Evolutionary conservation across 2,113 vertebrate genomes (phyloP).

Genomic region (Eretmochelys imbricata): DNA sequence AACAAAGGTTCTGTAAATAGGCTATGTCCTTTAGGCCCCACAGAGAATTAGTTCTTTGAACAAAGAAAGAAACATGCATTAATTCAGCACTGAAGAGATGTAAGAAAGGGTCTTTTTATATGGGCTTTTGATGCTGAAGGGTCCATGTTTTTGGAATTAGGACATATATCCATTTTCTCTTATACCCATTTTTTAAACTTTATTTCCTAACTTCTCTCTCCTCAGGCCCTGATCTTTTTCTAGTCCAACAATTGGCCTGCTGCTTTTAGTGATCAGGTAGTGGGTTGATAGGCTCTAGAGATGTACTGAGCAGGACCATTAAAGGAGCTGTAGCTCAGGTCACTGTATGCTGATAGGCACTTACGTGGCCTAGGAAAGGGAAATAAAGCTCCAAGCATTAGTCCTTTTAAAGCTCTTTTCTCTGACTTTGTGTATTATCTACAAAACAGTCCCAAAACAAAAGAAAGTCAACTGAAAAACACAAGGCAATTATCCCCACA

Average conservation of each 20-base stretch:
- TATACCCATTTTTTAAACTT: background rate
- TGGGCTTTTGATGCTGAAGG: background rate
- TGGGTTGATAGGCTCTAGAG: background rate
- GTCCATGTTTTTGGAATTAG: background rate
- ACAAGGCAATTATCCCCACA: background rate
- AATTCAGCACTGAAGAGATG: background rate
- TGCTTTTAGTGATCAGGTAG: background rate
- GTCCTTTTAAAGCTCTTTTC: background rate
- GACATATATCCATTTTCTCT: background rate
- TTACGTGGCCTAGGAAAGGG: background rate
- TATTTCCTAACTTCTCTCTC: background rate
- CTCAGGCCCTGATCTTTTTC: background rate
- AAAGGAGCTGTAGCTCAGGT: background rate
- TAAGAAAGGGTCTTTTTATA: background rate
- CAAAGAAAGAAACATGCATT: background rate
- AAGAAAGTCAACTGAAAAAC: background rate
- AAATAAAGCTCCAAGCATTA: background rate
- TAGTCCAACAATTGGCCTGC: background rate
- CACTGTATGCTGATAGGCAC: rapidly evolving
- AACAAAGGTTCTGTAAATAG: background rate
- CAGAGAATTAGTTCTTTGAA: background rate
- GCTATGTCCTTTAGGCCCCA: background rate
- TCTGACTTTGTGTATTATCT: background rate
- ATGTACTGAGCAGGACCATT: rapidly evolving
- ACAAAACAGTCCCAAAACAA: background rate